A percentile compares a stretch with the other conserved stretches of the same genome.
Conservation (phyloP, 2,113 vertebrate species). For the Oxyruncus cristatus region DNA sequence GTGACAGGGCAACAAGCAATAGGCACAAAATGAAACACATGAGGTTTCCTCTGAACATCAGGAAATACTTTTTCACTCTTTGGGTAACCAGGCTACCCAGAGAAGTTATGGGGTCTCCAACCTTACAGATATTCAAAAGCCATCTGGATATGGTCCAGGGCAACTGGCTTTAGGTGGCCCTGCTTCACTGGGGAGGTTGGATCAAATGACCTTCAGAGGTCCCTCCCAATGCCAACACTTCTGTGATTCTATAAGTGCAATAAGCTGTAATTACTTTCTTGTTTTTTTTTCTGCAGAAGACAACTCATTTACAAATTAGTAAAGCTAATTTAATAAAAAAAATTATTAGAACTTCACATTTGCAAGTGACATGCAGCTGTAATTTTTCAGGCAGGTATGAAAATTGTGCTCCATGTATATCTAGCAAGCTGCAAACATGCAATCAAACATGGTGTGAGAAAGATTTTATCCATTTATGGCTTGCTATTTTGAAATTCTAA, state of each 20-base stretch:
- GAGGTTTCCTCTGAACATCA: neutral
- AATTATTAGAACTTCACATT: neutral
- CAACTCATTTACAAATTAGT: neutral
- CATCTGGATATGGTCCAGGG: no score
- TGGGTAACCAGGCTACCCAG: neutral
- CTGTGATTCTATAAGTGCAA: neutral
- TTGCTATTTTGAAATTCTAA: conserved; percentile 45
- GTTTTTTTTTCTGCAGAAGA: neutral
- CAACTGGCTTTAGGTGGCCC: neutral
- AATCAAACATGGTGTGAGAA: neutral
- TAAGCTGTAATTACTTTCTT: neutral
- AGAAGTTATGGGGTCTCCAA: neutral
- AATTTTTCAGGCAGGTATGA: neutral
- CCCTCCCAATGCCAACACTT: neutral
- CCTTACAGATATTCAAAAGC: neutral
- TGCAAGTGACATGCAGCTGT: neutral
- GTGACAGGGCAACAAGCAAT: neutral
- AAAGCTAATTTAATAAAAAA: neutral
- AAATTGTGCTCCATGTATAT: neutral
- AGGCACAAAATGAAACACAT: neutral
- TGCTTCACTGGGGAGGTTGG: neutral
- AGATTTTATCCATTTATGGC: neutral
- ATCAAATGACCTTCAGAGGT: neutral
- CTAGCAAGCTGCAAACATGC: neutral
- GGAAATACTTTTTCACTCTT: neutral